Conservation (phyloP, 2,888 invertebrate genomes). For the Cordilura impudica region DNA sequence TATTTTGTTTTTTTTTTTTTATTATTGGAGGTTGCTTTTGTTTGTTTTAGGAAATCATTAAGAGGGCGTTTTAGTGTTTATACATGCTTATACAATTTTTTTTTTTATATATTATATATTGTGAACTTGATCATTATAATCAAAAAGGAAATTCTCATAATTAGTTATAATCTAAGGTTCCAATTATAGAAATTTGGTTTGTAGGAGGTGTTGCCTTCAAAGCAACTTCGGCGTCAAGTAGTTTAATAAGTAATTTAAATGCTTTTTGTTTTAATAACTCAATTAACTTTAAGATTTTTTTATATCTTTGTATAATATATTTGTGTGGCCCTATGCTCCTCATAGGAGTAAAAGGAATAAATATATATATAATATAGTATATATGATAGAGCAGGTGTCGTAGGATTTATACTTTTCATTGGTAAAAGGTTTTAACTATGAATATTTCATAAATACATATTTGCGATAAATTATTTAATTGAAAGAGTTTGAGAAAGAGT, state of each 20-base stretch:
- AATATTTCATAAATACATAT: no score
- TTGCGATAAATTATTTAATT: no score
- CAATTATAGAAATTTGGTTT: constrained; percentile 16
- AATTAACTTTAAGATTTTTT: constrained; percentile 65
- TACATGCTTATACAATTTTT: constrained; percentile 9
- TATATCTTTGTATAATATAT: not conserved
- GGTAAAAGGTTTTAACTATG: no score
- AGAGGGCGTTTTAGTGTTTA: constrained; percentile 56
- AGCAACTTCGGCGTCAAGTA: constrained; percentile 27
- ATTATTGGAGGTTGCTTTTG: constrained; percentile 35
- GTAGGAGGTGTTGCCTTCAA: constrained; percentile 37
- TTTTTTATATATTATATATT: constrained; percentile 23
- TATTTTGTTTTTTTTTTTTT: constrained; percentile 11
- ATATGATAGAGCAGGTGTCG: constrained; percentile 33
- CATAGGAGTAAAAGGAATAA: no score
- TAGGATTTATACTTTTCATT: no score
- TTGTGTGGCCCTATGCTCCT: no score
- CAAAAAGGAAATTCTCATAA: constrained; percentile 75
- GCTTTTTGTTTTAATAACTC: constrained; percentile 72
- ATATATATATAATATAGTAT: no score
- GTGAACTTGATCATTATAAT: constrained; percentile 44
- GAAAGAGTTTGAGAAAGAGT: no score
- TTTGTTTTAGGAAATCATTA: constrained; percentile 58
- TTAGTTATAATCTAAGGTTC: constrained; percentile 70
- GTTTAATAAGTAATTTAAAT: constrained; percentile 48